Evolutionary conservation across 2,113 vertebrate genomes (phyloP), one percentile per base, ranked within the genome.

Genomic region (Ochotona princeps): DNA sequence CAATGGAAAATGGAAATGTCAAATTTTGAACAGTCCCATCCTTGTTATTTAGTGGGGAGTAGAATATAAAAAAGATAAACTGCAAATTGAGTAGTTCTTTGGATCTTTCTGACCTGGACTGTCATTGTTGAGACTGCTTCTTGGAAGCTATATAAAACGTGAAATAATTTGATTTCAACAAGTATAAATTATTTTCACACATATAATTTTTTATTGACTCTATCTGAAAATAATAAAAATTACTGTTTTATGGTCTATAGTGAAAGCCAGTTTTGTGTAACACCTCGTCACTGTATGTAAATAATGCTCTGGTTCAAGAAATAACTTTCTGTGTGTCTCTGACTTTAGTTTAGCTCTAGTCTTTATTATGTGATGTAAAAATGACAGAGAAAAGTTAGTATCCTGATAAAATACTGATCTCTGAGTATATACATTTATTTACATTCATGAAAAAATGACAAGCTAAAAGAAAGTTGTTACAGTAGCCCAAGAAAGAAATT

Each of bases 121-220:
- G 28, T 25, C 66, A 83, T n/a, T 44, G 13, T 82, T 63, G 28
- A 74, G 32, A 69, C 11, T 49, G 18, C 47, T 65, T 87, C n/a
- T 89, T 89, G 25, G 57, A 70, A 72, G 49, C 66, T 26, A 20
- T 66, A 20, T 14, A 15, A 13, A 18, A 18, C 38, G 89, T 38
- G 49, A 87, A 81, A 51, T 87, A 25, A 87, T 66, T 91, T 23
- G 26, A 91, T 78, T 94, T 81, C 67, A 67, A 91, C 81, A 78
- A 82, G n/a, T 47, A 38, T 90, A 61, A 76, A 51, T 93, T 60
- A 49, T 91, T 72, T 87, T 70, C 28, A 63, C 17, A 75, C 32
- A 30, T 61, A 15, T 15, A 61, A 57, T 17, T 66, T 44, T 76
- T n/a, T 87, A 47, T 60, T 75, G 32, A 30, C 7, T 93, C 28